Conservation (phyloP, 2,113 vertebrate genomes). For the human (Homo sapiens) region DNA sequence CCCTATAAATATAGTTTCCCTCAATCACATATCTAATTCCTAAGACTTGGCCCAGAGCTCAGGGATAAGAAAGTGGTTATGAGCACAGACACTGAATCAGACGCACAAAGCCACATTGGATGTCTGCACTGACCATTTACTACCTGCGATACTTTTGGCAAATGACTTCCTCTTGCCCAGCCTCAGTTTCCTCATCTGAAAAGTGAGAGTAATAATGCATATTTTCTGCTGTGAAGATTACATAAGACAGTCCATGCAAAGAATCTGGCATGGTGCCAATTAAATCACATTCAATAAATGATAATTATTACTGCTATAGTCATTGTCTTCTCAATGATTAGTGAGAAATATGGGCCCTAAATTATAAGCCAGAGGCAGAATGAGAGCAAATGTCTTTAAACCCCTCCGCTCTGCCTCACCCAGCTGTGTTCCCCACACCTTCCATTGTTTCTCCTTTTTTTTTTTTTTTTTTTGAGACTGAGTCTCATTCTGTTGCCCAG, state of each 20-base stretch:
- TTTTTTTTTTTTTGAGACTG: too few species aligned
- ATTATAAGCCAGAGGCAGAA: not conserved
- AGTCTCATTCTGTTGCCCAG: too few species aligned
- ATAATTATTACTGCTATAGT: not conserved
- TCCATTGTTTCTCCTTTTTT: not conserved
- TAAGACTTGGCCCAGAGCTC: not conserved
- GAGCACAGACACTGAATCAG: not conserved
- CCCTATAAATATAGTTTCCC: not conserved
- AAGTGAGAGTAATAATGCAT: not conserved
- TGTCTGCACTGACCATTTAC: not conserved
- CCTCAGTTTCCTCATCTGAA: not conserved
- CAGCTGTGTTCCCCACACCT: not conserved
- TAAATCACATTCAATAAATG: not conserved
- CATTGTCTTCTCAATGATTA: not conserved
- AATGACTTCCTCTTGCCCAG: not conserved
- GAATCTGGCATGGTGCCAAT: not conserved
- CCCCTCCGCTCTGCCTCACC: not conserved
- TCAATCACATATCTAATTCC: not conserved
- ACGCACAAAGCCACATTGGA: not conserved
- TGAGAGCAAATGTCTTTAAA: not conserved
- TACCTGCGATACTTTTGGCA: not conserved
- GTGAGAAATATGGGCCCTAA: not conserved
- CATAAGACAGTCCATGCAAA: not conserved
- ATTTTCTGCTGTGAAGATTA: not conserved
- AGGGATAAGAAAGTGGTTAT: not conserved